Base-by-base conservation (phyloP, 2,797 vertebrate genomes). In the Schizothorax lantsangensis region DNA sequence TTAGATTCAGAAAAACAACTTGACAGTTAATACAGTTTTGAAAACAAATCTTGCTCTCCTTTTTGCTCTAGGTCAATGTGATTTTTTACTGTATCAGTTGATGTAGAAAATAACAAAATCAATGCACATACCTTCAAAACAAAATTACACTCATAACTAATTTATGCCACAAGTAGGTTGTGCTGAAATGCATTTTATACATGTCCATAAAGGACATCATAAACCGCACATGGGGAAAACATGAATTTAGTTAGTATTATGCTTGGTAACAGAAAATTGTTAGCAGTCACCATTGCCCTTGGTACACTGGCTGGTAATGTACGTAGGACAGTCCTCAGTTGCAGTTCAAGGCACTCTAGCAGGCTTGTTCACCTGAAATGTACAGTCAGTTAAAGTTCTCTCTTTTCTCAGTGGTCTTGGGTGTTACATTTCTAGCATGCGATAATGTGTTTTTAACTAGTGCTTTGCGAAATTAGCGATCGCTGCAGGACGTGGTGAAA, bases 261-360 rank as follows among this genome's bases (percentile, higher is more conserved):
- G 30, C 80, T 40, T 54, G 7, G 14, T 72, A 72, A 54, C 47
- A 72, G 7, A 72, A 72, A 40, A 83, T 72, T 0, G 57, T 43
- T 26, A 72, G 80, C 79, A 83, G 66, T 71, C 47, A 54, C 40
- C 43, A 75, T 84, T 62, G 64, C 82, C 26, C 72, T 84, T 23
- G 36, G 23, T 72, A 64, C 71, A 66, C 33, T 84, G 72, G 68
- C 71, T 81, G 15, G 57, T 36, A 68, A 68, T 68, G 30, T 77
- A 62, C 33, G 7, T 21, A 66, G 59, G 57, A 49, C 43, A 26
- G 69, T 84, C 80, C 69, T 17, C 54, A 84, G 73, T 91, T 91
- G 89, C 92, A 91, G 89, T 92, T 94, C 91, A 95, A 96, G 95
- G 95, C 95, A 95, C 95, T 94, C 94, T 92, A 92, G 79, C 92